Base-by-base conservation (phyloP, 2,888 invertebrate genomes). In the Nemapogon koenigi region DNA sequence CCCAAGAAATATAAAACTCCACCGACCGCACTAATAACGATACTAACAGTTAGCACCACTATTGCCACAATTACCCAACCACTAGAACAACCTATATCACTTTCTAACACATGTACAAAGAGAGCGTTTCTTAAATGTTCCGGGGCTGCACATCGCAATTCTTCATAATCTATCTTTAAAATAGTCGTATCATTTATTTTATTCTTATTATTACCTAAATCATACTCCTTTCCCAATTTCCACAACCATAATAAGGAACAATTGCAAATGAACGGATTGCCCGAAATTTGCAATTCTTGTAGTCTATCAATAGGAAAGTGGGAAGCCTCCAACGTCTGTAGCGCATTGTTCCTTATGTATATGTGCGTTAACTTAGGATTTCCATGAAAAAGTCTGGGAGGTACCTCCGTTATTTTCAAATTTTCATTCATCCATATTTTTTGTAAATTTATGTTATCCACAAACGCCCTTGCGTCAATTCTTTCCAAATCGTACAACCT, bases 201-300 rank as follows among this genome's bases (percentile, higher is more conserved):
- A 15, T 35, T 40, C 41, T 62, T 68, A 43, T 59, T 70, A 41
- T 53, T 64, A 39, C 57, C 70, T 4, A 64, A 53, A 54, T 73
- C 72, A 51, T 71, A 72, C 41, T 75, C 73, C 44, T 60, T 63
- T 16, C 68, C 71, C 31, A 92, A 78, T 55, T 87, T 87, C 90
- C 91, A 91, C 29, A 94, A 72, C 94, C 94, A 94, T 43, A 90
- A 80, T 42, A 94, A 70, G 36, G 92, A 91, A 59, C 94, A 94
- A 65, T 94, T 94, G 68, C 94, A 94, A 42, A 86, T 82, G 45
- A 94, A 81, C 1, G 92, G 92, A 71, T 94, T 93, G 18, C 91
- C 90, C 19, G 90, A 89, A 37, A 94, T 80, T 47, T 87, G 85
- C 19, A 94, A 73, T 42, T 84, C 83, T 55, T 85, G 83, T 48